Conservation (phyloP, 53 echinoderm and acorn worm genomes). For the Echinarachnius parma region DNA sequence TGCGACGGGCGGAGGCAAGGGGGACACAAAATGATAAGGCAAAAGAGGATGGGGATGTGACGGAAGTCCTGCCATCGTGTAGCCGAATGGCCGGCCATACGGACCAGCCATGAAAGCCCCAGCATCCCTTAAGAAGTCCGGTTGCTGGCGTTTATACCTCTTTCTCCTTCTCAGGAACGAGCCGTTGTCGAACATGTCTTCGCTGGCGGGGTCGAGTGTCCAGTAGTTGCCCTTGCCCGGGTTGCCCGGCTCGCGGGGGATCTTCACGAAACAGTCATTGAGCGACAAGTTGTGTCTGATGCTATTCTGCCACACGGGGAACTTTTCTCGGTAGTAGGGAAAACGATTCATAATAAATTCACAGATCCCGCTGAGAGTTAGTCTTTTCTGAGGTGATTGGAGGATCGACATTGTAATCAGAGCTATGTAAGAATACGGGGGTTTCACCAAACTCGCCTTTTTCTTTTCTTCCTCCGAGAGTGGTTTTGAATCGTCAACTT, state of each 20-base stretch:
- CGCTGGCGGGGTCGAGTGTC: slow-evolving; percentile 99
- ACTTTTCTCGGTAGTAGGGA: slow-evolving; percentile 97
- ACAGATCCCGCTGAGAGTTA: slow-evolving; percentile 96
- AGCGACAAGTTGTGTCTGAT: slow-evolving; percentile 95
- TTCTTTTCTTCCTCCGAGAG: slow-evolving; percentile 56
- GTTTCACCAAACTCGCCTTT: slow-evolving; percentile 83
- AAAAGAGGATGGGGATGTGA: slow-evolving; percentile 69
- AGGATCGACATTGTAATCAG: slow-evolving; percentile 95
- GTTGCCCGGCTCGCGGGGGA: slow-evolving; percentile 98
- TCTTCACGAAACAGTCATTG: slow-evolving; percentile 99
- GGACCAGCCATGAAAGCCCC: slow-evolving; percentile 78
- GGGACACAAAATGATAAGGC: slow-evolving; percentile 93
- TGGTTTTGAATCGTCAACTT: slow-evolving; percentile 25
- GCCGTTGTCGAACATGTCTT: slow-evolving; percentile 99
- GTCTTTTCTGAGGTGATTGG: slow-evolving; percentile 94
- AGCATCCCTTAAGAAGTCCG: slow-evolving; percentile 76
- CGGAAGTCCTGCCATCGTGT: slow-evolving; percentile 54
- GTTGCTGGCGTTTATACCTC: slow-evolving; percentile 93
- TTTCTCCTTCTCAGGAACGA: slow-evolving; percentile 94
- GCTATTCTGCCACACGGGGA: slow-evolving; percentile 99
- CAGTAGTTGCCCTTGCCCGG: slow-evolving; percentile 99
- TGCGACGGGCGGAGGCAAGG: slow-evolving; percentile 91
- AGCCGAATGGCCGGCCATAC: slow-evolving; percentile 61
- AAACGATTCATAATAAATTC: slow-evolving; percentile 99
- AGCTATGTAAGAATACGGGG: slow-evolving; percentile 97